Evolutionary conservation across 2,797 vertebrate genomes (phyloP), one percentile per base, ranked within the genome.

Genomic region (Myotis findleyi): DNA sequence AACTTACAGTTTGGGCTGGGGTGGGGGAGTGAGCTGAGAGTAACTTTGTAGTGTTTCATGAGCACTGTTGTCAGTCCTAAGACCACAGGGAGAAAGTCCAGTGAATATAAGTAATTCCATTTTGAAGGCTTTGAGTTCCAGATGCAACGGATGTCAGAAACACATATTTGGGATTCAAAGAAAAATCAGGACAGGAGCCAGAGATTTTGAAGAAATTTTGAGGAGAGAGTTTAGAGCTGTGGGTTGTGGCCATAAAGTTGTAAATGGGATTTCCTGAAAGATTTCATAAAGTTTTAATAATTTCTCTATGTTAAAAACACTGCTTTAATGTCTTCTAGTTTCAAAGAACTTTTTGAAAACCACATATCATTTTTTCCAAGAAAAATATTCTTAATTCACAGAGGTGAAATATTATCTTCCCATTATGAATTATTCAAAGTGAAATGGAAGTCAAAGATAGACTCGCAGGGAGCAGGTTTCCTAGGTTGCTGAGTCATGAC

Each of bases 401-500:
- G 47, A 95, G 66, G 68, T 89, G 66, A 93, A 91, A 72, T 80
- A 55, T 92, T 92, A 81, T 92, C 87, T 97, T 95, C 91, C 69
- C 75, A 41, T 83, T 82, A 92, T 86, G 36, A 87, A 95, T 96
- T 96, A 94, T 93, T 96, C 79, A 88, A 55, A 90, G 77, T 90
- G 88, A 91, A 96, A 88, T 93, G 80, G 76, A 82, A 89, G 68
- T 92, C 68, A 88, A 87, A 89, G 76, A 55, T 10, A 80, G 84
- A 85, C 38, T 38, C 87, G 30, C 20, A 41, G 59, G 64, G 51
- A 85, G 21, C 38, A 71, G 68, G 33, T 51, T 33, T 90, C 53
- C 66, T 62, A 12, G 69, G 51, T 53, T 72, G 51, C 94, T 87
- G 84, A 97, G 87, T 95, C 87, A 83, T 85, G 87, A 64, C 7